phyloP scores from a whole-genome alignment of 2,797 vertebrate species.

The Rhodeus uyekii region DNA sequence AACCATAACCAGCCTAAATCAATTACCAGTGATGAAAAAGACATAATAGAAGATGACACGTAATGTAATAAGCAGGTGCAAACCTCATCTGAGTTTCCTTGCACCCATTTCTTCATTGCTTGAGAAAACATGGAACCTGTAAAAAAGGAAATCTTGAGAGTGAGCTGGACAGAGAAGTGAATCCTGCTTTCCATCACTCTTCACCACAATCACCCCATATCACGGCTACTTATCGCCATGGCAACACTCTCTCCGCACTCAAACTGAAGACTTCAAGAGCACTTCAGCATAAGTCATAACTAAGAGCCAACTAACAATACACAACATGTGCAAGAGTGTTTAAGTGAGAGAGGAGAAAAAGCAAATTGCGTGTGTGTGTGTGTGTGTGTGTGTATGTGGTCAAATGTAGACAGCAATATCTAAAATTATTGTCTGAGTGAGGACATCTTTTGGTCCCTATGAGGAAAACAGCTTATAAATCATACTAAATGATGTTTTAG shows the following conservation, averaged over 20 bases:
- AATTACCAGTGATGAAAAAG: not conserved
- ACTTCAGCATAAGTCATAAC: constrained; percentile 38
- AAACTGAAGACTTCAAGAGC: constrained; percentile 37
- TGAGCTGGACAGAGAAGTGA: constrained; percentile 8
- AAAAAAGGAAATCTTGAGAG: not conserved
- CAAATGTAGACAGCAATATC: too few species aligned
- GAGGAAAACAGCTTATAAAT: too few species aligned
- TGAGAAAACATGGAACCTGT: constrained; percentile 98
- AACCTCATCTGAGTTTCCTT: constrained; percentile 97
- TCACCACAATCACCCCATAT: constrained; percentile 42
- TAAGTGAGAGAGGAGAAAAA: constrained; percentile 9
- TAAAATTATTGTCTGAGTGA: too few species aligned
- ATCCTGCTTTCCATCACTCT: constrained; percentile 34
- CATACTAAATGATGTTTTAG: too few species aligned
- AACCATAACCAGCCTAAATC: not conserved
- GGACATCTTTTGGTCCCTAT: too few species aligned
- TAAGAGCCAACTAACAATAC: constrained; percentile 32
- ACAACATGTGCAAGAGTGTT: not conserved
- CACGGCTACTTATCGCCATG: constrained; percentile 51
- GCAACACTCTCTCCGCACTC: constrained; percentile 48
- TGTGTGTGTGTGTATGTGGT: too few species aligned
- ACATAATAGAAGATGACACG: not conserved
- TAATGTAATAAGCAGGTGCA: constrained; percentile 43
- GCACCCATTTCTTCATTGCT: constrained; percentile 99
- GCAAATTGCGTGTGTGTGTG: not conserved